Evolutionary conservation across 1,140 invertebrate species (phyloP).

Genomic region (Euglossa dilemma): DNA sequence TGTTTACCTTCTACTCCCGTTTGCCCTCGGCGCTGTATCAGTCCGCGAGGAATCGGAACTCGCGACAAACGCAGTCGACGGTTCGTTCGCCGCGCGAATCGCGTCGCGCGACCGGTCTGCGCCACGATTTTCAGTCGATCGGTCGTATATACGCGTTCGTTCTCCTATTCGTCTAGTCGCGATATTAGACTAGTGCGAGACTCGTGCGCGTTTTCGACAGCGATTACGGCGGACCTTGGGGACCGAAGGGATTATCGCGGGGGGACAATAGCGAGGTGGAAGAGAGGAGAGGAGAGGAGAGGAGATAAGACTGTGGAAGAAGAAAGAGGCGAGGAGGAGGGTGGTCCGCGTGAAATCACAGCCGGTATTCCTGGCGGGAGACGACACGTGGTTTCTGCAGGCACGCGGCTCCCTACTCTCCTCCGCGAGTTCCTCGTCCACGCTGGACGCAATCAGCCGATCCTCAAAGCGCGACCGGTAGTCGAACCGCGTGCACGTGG

Average conservation of each 20-base stretch:
- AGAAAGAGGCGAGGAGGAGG: no score
- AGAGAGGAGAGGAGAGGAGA: no score
- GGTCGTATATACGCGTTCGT: no score
- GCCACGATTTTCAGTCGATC: background rate
- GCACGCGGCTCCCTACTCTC: constrained; percentile 66
- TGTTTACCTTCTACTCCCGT: constrained; percentile 1
- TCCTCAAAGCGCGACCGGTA: constrained; percentile 70
- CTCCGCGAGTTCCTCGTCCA: constrained; percentile 61
- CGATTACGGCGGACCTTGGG: background rate
- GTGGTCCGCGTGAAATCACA: background rate
- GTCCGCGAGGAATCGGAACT: no score
- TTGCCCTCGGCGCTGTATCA: background rate
- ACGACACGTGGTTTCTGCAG: constrained; percentile 66
- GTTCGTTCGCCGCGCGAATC: background rate
- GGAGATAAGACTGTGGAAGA: no score
- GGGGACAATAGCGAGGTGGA: no score
- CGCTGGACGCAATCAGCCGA: constrained; percentile 68
- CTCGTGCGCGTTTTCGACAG: no score
- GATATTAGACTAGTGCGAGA: no score
- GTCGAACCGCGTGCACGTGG: constrained; percentile 69
- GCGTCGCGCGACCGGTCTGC: no score
- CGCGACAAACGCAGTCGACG: background rate
- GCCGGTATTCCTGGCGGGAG: constrained; percentile 65
- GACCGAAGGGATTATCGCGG: no score
- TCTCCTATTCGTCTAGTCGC: no score